Percentiles rank a stretch among this genome's conserved stretches.
These are phyloP conservation scores for Aspidapion aeneum DNA, from an alignment of 2,888 invertebrate genomes.

Conservation along the genomic window DNA sequence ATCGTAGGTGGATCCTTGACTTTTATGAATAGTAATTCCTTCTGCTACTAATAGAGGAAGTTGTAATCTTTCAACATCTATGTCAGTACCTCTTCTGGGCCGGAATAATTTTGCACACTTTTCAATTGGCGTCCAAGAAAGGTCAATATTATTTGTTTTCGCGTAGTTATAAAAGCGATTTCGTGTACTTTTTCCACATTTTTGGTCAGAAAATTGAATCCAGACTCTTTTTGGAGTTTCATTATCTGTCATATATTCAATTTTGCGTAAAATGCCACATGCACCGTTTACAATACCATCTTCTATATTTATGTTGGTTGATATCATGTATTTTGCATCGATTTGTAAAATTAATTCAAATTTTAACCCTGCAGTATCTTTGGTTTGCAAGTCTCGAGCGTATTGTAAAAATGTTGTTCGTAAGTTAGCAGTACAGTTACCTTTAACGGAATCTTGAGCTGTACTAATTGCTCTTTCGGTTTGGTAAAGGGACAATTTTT, in stretches of 20 bases:
- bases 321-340: slow-evolving; percentile 29
- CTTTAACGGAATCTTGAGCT: slow-evolving; percentile 10
- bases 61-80: slow-evolving; percentile 17
- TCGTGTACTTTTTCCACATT: neutral
- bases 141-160: neutral
- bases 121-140: slow-evolving; percentile 1
- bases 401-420: neutral
- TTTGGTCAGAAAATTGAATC: slow-evolving; percentile 11
- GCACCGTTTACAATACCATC: slow-evolving; percentile 33
- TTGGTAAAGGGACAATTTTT: slow-evolving; percentile 1
- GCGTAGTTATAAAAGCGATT: neutral
- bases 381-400: neutral
- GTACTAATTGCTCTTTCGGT: slow-evolving; percentile 3
- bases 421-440: neutral
- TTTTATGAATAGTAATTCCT: slow-evolving; percentile 27
- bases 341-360: slow-evolving; percentile 1
- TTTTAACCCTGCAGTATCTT: neutral
- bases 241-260: slow-evolving; percentile 1
- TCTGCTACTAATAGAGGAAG: slow-evolving; percentile 25
- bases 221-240: neutral
- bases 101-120: neutral
- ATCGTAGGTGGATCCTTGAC: slow-evolving; percentile 23
- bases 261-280: slow-evolving; percentile 7
- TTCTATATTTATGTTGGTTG: slow-evolving; percentile 24
- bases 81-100: slow-evolving; percentile 2